Percentiles rank a stretch among this genome's conserved stretches.
phyloP scores from a whole-genome alignment of 2,888 invertebrate species.

The Phrixothrix hirtus region DNA sequence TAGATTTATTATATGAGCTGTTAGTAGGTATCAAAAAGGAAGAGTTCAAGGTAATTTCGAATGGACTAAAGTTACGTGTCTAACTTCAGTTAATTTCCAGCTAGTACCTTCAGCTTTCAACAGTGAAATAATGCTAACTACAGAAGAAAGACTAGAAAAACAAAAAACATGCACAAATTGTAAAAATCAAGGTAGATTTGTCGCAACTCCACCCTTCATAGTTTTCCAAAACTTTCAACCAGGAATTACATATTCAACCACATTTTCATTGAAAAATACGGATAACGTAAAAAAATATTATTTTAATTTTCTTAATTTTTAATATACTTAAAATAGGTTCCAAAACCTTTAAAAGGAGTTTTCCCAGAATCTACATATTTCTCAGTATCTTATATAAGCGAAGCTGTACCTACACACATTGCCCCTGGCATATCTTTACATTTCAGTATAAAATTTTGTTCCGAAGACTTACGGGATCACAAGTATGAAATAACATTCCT shows the following conservation, averaged over 20 bases:
- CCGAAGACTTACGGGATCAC: slow-evolving; percentile 62
- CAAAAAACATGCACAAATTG: slow-evolving; percentile 35
- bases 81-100: slow-evolving; percentile 33
- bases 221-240: slow-evolving; percentile 65
- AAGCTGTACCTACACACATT: slow-evolving; percentile 59
- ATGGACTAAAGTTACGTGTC: too few species aligned
- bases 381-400: slow-evolving; percentile 56
- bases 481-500: slow-evolving; percentile 59
- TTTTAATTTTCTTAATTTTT: background rate
- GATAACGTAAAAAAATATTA: slow-evolving; percentile 56
- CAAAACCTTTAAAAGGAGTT: slow-evolving; percentile 59
- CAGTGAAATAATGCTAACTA: slow-evolving; percentile 46
- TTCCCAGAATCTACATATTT: slow-evolving; percentile 61
- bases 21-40: background rate
- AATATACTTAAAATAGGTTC: slow-evolving; percentile 52
- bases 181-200: slow-evolving; percentile 35
- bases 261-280: slow-evolving; percentile 62
- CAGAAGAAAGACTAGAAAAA: slow-evolving; percentile 47
- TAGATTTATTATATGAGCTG: background rate
- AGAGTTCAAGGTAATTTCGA: background rate
- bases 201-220: slow-evolving; percentile 50
- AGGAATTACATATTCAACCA: slow-evolving; percentile 58
- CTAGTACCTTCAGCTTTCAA: slow-evolving; percentile 48
- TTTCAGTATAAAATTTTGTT: slow-evolving; percentile 66
- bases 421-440: slow-evolving; percentile 71